These are phyloP conservation scores for Myiozetetes cayanensis DNA, from an alignment of 2,113 vertebrate genomes.

Conservation along the genomic window DNA sequence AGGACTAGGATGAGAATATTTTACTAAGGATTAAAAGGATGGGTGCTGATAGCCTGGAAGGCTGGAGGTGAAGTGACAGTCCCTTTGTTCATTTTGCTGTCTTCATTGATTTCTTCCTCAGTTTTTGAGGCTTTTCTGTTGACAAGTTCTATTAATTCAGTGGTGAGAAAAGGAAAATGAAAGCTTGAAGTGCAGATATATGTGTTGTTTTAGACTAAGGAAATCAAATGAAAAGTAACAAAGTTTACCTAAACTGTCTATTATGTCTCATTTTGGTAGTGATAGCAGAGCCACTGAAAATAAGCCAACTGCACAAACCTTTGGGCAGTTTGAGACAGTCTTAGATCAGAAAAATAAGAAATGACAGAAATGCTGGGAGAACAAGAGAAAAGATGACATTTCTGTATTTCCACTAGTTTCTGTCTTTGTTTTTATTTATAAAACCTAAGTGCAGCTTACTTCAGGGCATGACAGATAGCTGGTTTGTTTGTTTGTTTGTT, in stretches of 20 bases:
- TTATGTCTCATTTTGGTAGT: background rate
- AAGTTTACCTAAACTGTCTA: background rate
- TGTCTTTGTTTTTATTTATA: background rate
- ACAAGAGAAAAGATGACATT: background rate
- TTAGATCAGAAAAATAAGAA: conserved; percentile 16
- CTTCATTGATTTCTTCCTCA: background rate
- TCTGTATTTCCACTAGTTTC: background rate
- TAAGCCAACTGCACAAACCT: background rate
- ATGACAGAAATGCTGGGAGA: background rate
- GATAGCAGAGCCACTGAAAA: background rate
- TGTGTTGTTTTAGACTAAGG: background rate
- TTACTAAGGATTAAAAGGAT: background rate
- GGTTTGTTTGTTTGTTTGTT: background rate
- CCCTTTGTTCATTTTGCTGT: background rate
- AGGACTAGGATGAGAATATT: background rate
- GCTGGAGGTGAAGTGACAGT: background rate
- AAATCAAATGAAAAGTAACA: background rate
- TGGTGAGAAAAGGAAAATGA: background rate
- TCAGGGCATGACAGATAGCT: background rate
- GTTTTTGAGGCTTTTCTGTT: background rate
- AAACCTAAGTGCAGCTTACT: background rate
- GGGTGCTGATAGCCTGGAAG: background rate
- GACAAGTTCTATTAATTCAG: background rate
- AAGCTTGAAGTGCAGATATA: background rate
- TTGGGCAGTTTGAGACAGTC: background rate